Evolutionary conservation across 2,888 invertebrate species (phyloP).

Genomic region (Ichneumoninae sp.): DNA sequence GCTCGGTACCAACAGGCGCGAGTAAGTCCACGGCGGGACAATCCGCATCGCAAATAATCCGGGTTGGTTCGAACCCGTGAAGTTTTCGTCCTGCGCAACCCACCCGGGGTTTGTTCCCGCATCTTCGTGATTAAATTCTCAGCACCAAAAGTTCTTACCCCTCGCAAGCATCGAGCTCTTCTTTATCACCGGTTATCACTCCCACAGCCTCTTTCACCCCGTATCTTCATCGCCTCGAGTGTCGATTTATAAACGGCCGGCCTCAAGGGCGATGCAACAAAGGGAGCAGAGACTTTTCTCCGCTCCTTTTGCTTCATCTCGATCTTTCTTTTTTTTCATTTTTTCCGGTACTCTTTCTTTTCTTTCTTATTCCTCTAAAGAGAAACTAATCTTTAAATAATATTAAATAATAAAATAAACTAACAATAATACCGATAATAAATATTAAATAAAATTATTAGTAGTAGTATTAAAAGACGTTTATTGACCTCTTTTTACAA

Average conservation of each 20-base stretch:
- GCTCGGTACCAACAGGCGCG: neutral
- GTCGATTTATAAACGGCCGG: slow-evolving; percentile 32
- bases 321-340: too few species aligned
- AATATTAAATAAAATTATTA: too few species aligned
- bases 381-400: too few species aligned
- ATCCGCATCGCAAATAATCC: slow-evolving; percentile 20
- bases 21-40: neutral
- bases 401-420: too few species aligned
- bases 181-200: slow-evolving; percentile 34
- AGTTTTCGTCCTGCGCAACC: slow-evolving; percentile 16
- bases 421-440: too few species aligned
- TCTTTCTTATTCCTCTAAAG: too few species aligned
- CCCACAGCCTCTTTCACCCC: slow-evolving; percentile 6
- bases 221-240: slow-evolving; percentile 22
- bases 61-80: neutral
- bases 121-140: slow-evolving; percentile 40
- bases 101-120: slow-evolving; percentile 1
- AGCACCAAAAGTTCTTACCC: slow-evolving; percentile 19
- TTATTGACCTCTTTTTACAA: too few species aligned
- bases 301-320: too few species aligned
- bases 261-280: neutral
- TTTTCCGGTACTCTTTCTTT: too few species aligned
- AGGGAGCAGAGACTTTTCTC: neutral
- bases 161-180: slow-evolving; percentile 37
- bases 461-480: too few species aligned